phyloP scores from a whole-genome alignment of 2,888 invertebrate genomes.

The Eristalis arbustorum region DNA sequence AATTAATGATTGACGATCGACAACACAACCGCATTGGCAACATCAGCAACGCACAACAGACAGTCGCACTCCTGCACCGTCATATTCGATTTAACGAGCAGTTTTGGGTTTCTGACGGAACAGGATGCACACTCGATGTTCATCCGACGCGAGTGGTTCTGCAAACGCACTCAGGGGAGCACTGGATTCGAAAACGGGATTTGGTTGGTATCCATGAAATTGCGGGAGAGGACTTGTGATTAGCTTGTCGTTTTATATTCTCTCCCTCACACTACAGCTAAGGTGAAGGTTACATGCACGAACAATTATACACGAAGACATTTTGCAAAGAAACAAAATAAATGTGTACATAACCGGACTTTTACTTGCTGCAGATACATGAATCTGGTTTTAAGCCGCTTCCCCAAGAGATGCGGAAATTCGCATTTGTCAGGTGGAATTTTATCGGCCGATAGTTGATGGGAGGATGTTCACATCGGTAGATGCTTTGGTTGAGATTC shows the following conservation, averaged over 20 bases:
- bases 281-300: not conserved
- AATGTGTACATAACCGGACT: slow-evolving; percentile 2
- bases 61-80: not conserved
- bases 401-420: slow-evolving; percentile 11
- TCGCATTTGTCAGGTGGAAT: slow-evolving; percentile 2
- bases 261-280: not conserved
- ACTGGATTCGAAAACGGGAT: slow-evolving; percentile 35
- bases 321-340: not conserved
- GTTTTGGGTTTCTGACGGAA: slow-evolving; percentile 23
- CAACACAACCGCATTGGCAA: slow-evolving; percentile 6
- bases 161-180: not conserved
- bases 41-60: not conserved
- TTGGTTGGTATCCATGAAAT: slow-evolving; percentile 24
- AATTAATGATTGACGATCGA: slow-evolving; percentile 47
- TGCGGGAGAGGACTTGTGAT: slow-evolving; percentile 38
- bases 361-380: not conserved
- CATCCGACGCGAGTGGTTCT: slow-evolving; percentile 48
- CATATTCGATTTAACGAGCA: slow-evolving; percentile 35
- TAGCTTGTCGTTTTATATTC: not conserved
- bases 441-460: slow-evolving; percentile 18
- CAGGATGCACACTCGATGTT: slow-evolving; percentile 28
- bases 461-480: not conserved
- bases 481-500: not conserved
- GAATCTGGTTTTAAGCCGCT: not conserved
- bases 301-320: not conserved